Conservation (phyloP, 2,113 vertebrate species). For the Caretta caretta region DNA sequence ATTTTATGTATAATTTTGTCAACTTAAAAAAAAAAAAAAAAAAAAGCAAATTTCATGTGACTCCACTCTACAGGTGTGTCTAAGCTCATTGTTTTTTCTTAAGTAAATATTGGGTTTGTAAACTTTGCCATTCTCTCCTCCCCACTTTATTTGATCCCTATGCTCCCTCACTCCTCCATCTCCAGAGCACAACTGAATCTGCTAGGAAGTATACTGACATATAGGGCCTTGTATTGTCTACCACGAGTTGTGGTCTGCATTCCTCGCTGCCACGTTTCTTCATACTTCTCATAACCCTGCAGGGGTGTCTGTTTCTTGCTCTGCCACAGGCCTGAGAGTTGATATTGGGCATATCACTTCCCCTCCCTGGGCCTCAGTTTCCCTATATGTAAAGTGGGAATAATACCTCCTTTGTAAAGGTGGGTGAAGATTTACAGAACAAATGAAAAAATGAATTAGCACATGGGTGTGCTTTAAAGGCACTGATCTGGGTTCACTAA, state of each 20-base stretch:
- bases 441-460: too few relatives aligned
- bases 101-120: neutral
- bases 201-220: neutral
- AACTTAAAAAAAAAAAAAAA: constrained; percentile 67
- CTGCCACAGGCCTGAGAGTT: neutral
- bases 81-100: neutral
- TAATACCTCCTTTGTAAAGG: neutral
- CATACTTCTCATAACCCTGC: too few relatives aligned
- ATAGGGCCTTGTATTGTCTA: neutral
- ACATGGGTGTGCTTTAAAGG: fast-evolving
- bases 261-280: too few relatives aligned
- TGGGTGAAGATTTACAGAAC: neutral
- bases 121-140: neutral
- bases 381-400: neutral
- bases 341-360: too few relatives aligned
- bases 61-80: constrained; percentile 23
- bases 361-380: neutral
- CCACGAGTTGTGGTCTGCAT: too few relatives aligned
- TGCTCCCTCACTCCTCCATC: too few relatives aligned
- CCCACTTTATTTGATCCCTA: too few relatives aligned
- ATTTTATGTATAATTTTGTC: constrained; percentile 82
- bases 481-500: too few relatives aligned
- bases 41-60: constrained; percentile 77
- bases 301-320: neutral
- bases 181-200: neutral